Base-by-base conservation (phyloP, 2,888 invertebrate genomes). In the Dorcus hopei region DNA sequence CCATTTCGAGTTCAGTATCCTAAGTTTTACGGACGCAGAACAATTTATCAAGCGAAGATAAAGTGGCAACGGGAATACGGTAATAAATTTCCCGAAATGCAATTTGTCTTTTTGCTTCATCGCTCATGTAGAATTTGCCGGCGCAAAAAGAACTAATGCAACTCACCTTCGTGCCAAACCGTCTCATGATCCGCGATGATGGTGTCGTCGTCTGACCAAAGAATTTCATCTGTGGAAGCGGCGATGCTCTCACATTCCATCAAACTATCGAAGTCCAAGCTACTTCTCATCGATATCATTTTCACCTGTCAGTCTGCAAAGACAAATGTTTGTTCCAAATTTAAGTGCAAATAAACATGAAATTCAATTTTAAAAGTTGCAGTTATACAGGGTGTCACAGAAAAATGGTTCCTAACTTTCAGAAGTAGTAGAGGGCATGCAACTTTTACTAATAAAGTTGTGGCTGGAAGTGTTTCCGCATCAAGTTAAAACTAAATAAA, bases 151-250 rank as follows among this genome's bases (percentile, higher is more conserved):
- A 9, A 45, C 11, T 40, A 14, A 23, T 50, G 33, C 39, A 19
- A 49, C 70, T 65, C 72, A 79, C 79, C 79, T 76, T 77, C 72
- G 64, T 77, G 74, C 78, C 78, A 78, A 19, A 75, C 69, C 11
- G 69, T 62, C 62, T 79, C 79, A 64, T 79, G 78, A 64, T 79
- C 78, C 41, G 77, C 78, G 41, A 79, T 72, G 57, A 79, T 77
- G 38, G 79, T 79, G 54, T 79, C 79, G 61, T 79, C 79, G 60
- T 79, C 79, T 1, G 78, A 78, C 78, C 78, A 79, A 48, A 79
- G 68, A 62, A 79, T 79, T 60, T 79, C 78, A 58, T 79, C 78
- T 2, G 77, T 79, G 7, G 78, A 78, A 2, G 77, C 77, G 14
- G 78, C 77, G 47, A 78, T 68, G 63, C 76, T 78, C 19, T 72